A percentile compares a stretch with the other conserved stretches of the same genome.
Evolutionary conservation across 2,888 invertebrate genomes (phyloP).

Genomic region (Parnassius apollo): DNA sequence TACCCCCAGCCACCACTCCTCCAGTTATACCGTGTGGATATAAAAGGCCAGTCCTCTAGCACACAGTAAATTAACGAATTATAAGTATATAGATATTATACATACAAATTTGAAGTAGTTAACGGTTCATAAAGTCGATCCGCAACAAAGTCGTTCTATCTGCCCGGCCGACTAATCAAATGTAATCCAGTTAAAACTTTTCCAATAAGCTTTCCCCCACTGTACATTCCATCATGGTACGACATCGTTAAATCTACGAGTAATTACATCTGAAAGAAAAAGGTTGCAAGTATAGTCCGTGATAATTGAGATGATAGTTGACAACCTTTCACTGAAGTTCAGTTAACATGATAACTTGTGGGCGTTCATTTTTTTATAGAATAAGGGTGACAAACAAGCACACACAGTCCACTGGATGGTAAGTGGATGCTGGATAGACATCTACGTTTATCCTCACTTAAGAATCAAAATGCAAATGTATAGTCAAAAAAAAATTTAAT

Average conservation of each 20-base stretch:
- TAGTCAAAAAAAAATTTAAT: too few relatives aligned
- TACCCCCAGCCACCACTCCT: too few relatives aligned
- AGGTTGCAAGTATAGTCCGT: slow-evolving; percentile 35
- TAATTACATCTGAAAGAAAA: slow-evolving; percentile 32
- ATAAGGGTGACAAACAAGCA: too few relatives aligned
- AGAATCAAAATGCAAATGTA: too few relatives aligned
- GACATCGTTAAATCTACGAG: slow-evolving; percentile 39
- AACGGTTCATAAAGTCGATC: slow-evolving; percentile 16
- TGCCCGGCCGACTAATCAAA: slow-evolving; percentile 23
- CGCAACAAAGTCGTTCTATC: slow-evolving; percentile 13
- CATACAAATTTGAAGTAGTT: neutral
- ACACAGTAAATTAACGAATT: too few relatives aligned
- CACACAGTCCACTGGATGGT: too few relatives aligned
- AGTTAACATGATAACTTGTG: slow-evolving; percentile 9
- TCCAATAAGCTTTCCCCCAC: slow-evolving; percentile 70
- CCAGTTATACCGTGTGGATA: too few relatives aligned
- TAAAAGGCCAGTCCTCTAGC: too few relatives aligned
- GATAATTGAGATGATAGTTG: slow-evolving; percentile 35
- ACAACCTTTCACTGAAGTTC: slow-evolving; percentile 3
- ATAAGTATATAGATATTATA: too few relatives aligned
- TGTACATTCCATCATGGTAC: slow-evolving; percentile 49
- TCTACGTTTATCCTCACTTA: too few relatives aligned
- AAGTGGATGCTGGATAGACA: too few relatives aligned
- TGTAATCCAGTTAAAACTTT: slow-evolving; percentile 69
- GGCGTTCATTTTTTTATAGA: neutral